Percentiles rank a stretch among this genome's conserved stretches.
Conservation (phyloP, 2,797 vertebrate genomes). For the Sphenopsis melanotis region DNA sequence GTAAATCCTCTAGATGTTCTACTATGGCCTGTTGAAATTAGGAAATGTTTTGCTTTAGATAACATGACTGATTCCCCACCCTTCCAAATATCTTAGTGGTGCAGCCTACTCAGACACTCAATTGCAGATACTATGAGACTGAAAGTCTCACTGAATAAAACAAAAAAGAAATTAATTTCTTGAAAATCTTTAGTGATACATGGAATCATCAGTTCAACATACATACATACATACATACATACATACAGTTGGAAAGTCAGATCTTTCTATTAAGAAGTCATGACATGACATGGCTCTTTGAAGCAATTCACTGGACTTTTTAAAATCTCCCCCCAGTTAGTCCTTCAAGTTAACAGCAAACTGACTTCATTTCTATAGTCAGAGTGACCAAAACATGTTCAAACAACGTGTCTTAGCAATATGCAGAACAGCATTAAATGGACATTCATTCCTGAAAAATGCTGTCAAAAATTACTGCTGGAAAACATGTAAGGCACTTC, state of each 20-base stretch:
- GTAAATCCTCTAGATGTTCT: conserved; percentile 1
- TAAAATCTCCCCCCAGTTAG: not conserved
- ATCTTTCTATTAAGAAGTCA: not conserved
- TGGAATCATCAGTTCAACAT: not conserved
- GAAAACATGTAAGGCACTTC: not conserved
- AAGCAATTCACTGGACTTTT: not conserved
- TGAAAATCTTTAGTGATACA: not conserved
- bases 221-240: not conserved
- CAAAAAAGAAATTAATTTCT: not conserved
- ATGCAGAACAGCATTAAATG: not conserved
- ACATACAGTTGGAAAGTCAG: not conserved
- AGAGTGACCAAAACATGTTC: not conserved
- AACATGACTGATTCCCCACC: not conserved
- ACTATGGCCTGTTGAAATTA: not conserved
- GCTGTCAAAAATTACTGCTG: not conserved
- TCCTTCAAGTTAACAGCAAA: not conserved
- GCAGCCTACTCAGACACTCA: not conserved
- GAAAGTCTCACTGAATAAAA: not conserved
- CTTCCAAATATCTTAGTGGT: not conserved
- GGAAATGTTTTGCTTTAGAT: not conserved
- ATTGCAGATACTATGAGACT: not conserved
- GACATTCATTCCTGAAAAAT: not conserved
- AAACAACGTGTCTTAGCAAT: not conserved
- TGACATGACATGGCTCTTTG: not conserved
- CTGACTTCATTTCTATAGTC: not conserved